Evolutionary conservation across 30 jellyfish, hydroid and myxozoan genomes (phyloP).

Genomic region (Hydra vulgaris): DNA sequence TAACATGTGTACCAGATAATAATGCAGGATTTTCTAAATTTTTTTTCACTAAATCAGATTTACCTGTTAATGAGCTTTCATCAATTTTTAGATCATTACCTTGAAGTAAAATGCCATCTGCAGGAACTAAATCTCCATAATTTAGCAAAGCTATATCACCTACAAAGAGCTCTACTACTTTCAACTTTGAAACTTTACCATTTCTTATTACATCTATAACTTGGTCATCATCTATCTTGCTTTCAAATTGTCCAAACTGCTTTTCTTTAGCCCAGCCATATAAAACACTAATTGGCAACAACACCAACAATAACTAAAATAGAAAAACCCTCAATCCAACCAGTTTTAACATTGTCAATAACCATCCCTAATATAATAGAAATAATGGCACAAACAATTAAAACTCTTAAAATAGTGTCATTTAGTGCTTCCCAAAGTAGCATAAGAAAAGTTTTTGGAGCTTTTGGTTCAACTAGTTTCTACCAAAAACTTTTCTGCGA

Average conservation of each 20-base stretch:
- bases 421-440: conserved; percentile 91
- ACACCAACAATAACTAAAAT: conserved; percentile 80
- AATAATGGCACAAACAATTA: conserved; percentile 75
- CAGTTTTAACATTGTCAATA: conserved; percentile 75
- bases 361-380: conserved; percentile 77
- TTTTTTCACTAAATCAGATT: conserved; percentile 90
- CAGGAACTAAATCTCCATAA: conserved; percentile 95
- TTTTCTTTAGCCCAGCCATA: conserved; percentile 88
- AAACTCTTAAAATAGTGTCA: conserved; percentile 83
- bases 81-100: conserved; percentile 78
- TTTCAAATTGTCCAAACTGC: conserved; percentile 75
- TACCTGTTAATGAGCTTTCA: conserved; percentile 98
- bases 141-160: conserved; percentile 89
- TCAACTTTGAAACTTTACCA: conserved; percentile 52
- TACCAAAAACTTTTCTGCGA: conserved; percentile 64
- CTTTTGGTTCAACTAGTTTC: conserved; percentile 85
- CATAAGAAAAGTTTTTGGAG: conserved; percentile 62
- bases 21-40: conserved; percentile 60
- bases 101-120: conserved; percentile 88
- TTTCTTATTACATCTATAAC: conserved; percentile 64
- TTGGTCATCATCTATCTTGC: conserved; percentile 76
- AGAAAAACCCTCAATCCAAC: conserved; percentile 98
- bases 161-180: conserved; percentile 58
- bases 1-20: conserved; percentile 90
- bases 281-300: conserved; percentile 85